A percentile compares a stretch with the other conserved stretches of the same genome.
Evolutionary conservation across 2,797 vertebrate species (phyloP).

Genomic region (Falco concolor): DNA sequence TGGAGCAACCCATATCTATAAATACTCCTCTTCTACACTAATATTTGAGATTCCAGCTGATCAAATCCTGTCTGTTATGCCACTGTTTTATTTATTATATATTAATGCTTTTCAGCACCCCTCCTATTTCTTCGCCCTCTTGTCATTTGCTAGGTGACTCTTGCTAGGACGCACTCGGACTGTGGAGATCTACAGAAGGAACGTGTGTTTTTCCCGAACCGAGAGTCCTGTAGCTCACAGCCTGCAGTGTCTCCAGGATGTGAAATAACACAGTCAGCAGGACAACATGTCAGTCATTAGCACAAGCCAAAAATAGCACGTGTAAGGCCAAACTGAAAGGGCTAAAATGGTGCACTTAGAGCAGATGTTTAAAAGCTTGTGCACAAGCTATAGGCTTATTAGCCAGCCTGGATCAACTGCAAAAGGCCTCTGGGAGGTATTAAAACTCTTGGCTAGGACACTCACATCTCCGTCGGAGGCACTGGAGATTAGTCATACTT

Average conservation of each 20-base stretch:
- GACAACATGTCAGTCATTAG: slow-evolving; percentile 51
- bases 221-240: slow-evolving; percentile 18
- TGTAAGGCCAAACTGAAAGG: slow-evolving; percentile 20
- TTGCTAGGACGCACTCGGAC: neutral
- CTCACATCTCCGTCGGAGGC: neutral
- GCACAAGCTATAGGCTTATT: neutral
- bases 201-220: neutral
- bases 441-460: neutral
- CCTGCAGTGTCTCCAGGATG: slow-evolving; percentile 9
- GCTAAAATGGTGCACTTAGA: slow-evolving; percentile 3
- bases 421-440: slow-evolving; percentile 5
- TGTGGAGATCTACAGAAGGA: neutral
- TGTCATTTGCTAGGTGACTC: neutral
- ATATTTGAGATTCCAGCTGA: slow-evolving; percentile 1
- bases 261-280: slow-evolving; percentile 57
- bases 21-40: slow-evolving; percentile 27
- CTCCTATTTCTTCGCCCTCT: neutral
- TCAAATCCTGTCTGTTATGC: neutral
- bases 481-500: neutral
- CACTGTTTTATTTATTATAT: neutral
- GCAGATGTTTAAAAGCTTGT: slow-evolving; percentile 50
- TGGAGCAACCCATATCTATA: neutral
- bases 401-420: neutral
- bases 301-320: slow-evolving; percentile 49
- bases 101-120: neutral